phyloP scores from a whole-genome alignment of 2,113 vertebrate species.

The Okapia johnstoni region DNA sequence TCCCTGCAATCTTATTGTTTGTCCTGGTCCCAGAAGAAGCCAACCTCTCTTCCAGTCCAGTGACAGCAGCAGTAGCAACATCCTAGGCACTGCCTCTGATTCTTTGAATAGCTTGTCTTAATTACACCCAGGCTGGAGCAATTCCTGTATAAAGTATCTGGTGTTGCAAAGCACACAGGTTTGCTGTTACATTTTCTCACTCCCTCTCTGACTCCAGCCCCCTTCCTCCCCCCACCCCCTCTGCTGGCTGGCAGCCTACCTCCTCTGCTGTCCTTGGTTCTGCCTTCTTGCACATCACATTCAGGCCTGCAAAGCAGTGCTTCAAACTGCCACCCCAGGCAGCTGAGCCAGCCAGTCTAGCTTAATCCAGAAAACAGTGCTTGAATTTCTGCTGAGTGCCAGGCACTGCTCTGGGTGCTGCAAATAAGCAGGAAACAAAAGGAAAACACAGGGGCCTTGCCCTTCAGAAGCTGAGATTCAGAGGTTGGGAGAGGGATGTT shows the following conservation, averaged over 20 bases:
- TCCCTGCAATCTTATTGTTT: not conserved
- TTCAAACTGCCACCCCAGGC: not conserved
- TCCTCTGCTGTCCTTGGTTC: conserved; percentile 8
- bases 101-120: conserved; percentile 15
- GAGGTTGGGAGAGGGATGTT: not conserved
- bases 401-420: not conserved
- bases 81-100: not conserved
- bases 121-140: conserved; percentile 32
- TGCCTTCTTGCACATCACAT: not conserved
- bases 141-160: not conserved
- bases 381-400: not conserved
- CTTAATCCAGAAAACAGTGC: not conserved
- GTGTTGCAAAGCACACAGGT: not conserved
- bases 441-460: not conserved
- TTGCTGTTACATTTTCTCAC: not conserved
- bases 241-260: not conserved
- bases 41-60: not conserved
- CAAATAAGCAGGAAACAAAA: not conserved
- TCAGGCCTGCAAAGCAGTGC: not conserved
- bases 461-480: not conserved
- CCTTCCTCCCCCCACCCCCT: not conserved
- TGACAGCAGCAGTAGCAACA: not conserved
- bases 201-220: not conserved
- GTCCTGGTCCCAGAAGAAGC: not conserved
- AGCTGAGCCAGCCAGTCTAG: not conserved